Evolutionary conservation across 2,113 vertebrate species (phyloP).

Genomic region (Rutilus rutilus): DNA sequence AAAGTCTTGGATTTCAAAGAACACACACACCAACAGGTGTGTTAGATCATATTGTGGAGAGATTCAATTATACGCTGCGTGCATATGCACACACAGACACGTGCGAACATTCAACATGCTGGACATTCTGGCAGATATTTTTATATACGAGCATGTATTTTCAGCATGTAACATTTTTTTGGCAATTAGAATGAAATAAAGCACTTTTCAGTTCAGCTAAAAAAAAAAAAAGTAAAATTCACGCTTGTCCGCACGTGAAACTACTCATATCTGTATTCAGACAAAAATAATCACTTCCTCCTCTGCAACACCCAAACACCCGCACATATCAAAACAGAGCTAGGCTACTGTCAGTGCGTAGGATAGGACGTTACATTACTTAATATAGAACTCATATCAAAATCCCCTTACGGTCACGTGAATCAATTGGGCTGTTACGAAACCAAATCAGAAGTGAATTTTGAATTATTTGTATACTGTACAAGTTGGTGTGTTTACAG

Average conservation of each 20-base stretch:
- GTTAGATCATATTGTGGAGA: slow-evolving; percentile 46
- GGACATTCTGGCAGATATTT: slow-evolving; percentile 26
- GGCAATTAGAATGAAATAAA: neutral
- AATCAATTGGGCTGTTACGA: neutral
- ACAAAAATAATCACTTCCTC: slow-evolving; percentile 52
- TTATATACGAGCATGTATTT: neutral
- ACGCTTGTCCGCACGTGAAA: slow-evolving; percentile 31
- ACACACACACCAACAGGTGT: slow-evolving; percentile 50
- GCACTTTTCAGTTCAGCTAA: slow-evolving; percentile 27
- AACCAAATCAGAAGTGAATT: too few species aligned
- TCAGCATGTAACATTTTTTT: neutral
- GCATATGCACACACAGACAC: slow-evolving; percentile 11
- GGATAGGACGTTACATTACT: slow-evolving; percentile 30
- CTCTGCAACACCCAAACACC: slow-evolving; percentile 25
- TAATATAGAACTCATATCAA: slow-evolving; percentile 34
- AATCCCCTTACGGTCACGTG: slow-evolving; percentile 44
- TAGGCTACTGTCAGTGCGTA: neutral
- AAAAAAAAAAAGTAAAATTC: slow-evolving; percentile 26
- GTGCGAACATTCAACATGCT: slow-evolving; percentile 11
- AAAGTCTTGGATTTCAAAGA: slow-evolving; percentile 54
- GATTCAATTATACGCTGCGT: slow-evolving; percentile 51
- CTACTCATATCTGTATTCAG: slow-evolving; percentile 32
- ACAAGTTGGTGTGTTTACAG: neutral
- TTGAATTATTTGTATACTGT: neutral
- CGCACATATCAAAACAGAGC: slow-evolving; percentile 44